A percentile compares a stretch with the other conserved stretches of the same genome.
Evolutionary conservation across 2,113 vertebrate species (phyloP).

Genomic region (Manacus vitellinus): DNA sequence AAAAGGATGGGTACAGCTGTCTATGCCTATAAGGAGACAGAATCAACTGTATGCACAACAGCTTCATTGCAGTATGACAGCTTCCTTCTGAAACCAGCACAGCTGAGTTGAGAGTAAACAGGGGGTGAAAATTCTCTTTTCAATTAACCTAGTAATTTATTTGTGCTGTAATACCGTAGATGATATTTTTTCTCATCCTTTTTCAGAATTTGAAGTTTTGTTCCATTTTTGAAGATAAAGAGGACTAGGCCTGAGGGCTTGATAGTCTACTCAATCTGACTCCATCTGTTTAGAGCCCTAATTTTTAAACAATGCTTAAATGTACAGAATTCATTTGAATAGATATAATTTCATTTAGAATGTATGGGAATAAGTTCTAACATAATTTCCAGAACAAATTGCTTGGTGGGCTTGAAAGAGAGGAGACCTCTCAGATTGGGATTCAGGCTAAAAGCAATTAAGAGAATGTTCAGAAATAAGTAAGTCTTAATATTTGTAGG

Average conservation of each 20-base stretch:
- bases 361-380: neutral
- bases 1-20: constrained; percentile 11
- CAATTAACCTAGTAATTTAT: constrained; percentile 30
- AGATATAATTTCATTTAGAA: neutral
- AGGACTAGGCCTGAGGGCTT: neutral
- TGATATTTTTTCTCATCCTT: neutral
- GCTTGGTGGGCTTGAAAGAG: neutral
- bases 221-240: neutral
- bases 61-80: neutral
- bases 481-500: neutral
- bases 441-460: neutral
- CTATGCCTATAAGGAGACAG: neutral
- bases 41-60: constrained; percentile 27
- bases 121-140: neutral
- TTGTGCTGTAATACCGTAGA: neutral
- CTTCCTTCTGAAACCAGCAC: constrained; percentile 21
- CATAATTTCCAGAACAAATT: neutral
- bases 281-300: neutral
- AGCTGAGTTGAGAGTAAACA: constrained; percentile 17
- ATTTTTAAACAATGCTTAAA: neutral
- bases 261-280: neutral
- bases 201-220: neutral
- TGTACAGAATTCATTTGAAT: neutral
- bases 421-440: neutral
- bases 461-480: neutral